These are phyloP conservation scores for Trachythela sp. DNA, from an alignment of 64 coral and sea anemone species.

Conservation along the genomic window DNA sequence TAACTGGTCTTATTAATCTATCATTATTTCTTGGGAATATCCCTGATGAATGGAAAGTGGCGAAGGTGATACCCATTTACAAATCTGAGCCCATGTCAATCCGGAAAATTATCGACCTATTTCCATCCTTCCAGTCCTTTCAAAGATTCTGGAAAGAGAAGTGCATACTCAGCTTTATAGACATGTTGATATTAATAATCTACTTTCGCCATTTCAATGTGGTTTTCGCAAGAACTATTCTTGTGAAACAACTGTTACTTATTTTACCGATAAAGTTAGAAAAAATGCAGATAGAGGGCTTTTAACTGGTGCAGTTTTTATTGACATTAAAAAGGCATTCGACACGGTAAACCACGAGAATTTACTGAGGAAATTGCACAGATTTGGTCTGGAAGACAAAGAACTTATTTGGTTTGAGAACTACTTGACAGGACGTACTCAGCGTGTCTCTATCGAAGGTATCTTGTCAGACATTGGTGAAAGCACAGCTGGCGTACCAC, in stretches of 20 bases:
- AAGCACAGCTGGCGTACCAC: background rate
- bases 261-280: slow-evolving; percentile 11
- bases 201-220: slow-evolving; percentile 13
- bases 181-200: slow-evolving; percentile 6
- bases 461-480: background rate
- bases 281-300: slow-evolving; percentile 31
- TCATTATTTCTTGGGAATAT: background rate
- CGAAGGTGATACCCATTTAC: background rate
- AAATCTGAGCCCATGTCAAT: background rate
- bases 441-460: background rate
- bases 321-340: slow-evolving; percentile 26
- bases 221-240: slow-evolving; percentile 36
- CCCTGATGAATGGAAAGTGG: background rate
- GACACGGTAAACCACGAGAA: background rate
- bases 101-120: background rate
- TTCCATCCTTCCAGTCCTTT: background rate
- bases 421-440: background rate
- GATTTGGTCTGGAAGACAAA: slow-evolving; percentile 31
- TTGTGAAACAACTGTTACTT: slow-evolving; percentile 17
- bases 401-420: background rate
- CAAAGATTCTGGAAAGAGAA: slow-evolving; percentile 18
- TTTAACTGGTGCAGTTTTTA: slow-evolving; percentile 12
- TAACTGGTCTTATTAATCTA: background rate
- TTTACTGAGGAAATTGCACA: slow-evolving; percentile 39
- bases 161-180: slow-evolving; percentile 28